Evolutionary conservation across 2,113 vertebrate species (phyloP).

Genomic region (Pycnonotus jocosus): DNA sequence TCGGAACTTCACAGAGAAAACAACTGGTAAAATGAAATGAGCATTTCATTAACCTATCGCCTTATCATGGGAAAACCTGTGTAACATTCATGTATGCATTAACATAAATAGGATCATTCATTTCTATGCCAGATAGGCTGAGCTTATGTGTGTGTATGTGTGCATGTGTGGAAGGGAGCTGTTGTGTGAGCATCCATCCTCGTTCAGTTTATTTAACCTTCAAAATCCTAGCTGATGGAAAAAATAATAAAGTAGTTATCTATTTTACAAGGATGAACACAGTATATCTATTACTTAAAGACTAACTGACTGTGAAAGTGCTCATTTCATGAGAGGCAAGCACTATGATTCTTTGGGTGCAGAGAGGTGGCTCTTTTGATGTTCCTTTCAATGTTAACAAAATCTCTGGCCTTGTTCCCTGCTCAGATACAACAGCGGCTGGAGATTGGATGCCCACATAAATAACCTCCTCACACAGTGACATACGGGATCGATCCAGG

Average conservation of each 20-base stretch:
- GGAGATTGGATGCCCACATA: slow-evolving; percentile 99
- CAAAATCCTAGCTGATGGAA: slow-evolving; percentile 95
- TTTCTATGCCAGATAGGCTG: slow-evolving; percentile 91
- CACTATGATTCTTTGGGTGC: slow-evolving; percentile 83
- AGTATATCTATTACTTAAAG: slow-evolving; percentile 99
- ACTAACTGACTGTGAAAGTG: slow-evolving; percentile 98
- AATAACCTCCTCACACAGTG: slow-evolving; percentile 96
- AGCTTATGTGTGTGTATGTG: slow-evolving; percentile 73
- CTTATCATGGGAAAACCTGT: slow-evolving; percentile 99
- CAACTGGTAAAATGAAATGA: slow-evolving; percentile 99
- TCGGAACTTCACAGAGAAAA: slow-evolving; percentile 99
- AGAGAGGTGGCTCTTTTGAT: slow-evolving; percentile 90
- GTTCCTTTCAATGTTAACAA: slow-evolving; percentile 99
- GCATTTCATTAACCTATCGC: slow-evolving; percentile 99
- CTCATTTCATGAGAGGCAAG: slow-evolving; percentile 87
- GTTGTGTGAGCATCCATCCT: slow-evolving; percentile 83
- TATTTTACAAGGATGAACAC: slow-evolving; percentile 99
- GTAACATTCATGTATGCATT: slow-evolving; percentile 99
- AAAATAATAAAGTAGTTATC: slow-evolving; percentile 99
- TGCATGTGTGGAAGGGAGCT: slow-evolving; percentile 58
- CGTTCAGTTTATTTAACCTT: slow-evolving; percentile 97
- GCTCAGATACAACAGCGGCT: slow-evolving; percentile 96
- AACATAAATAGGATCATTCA: slow-evolving; percentile 99
- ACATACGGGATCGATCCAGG: slow-evolving; percentile 93
- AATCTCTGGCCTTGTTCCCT: slow-evolving; percentile 96